Evolutionary conservation across 1,140 invertebrate species (phyloP).

Genomic region (Pseudomyrmex cubaensis): DNA sequence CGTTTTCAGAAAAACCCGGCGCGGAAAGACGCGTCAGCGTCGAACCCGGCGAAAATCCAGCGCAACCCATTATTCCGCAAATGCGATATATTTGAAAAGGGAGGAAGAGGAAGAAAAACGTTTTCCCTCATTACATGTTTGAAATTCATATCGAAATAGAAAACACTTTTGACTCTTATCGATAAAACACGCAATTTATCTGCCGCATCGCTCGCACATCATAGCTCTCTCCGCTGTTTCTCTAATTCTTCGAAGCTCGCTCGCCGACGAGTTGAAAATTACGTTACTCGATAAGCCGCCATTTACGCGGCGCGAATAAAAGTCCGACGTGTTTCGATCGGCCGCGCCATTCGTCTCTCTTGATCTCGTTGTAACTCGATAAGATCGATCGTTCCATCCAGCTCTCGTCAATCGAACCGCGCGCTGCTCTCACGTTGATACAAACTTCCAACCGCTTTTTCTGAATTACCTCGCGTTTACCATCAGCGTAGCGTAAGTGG

Average conservation of each 20-base stretch:
- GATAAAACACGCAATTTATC: background rate
- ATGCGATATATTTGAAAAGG: conserved; percentile 30
- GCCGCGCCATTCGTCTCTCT: conserved; percentile 46
- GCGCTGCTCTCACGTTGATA: conserved; percentile 1
- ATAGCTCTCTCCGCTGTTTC: conserved; percentile 1
- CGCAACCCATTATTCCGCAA: conserved; percentile 37
- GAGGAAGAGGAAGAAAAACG: background rate
- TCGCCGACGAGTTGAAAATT: conserved; percentile 37
- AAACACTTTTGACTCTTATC: background rate
- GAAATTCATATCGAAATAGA: conserved; percentile 49
- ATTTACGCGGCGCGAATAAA: conserved; percentile 44
- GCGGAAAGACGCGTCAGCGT: conserved; percentile 10
- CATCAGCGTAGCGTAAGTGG: conserved; percentile 21
- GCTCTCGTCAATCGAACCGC: conserved; percentile 38
- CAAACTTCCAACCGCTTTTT: conserved; percentile 13
- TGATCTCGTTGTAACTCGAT: conserved; percentile 27
- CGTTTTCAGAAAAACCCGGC: conserved; percentile 35
- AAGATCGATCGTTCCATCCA: conserved; percentile 37
- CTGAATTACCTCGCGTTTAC: conserved; percentile 43
- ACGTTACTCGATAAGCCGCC: conserved; percentile 34
- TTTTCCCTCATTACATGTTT: conserved; percentile 54
- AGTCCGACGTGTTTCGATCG: conserved; percentile 27
- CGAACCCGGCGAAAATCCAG: conserved; percentile 9
- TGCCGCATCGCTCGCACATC: conserved; percentile 4
- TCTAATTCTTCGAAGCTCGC: conserved; percentile 31